Evolutionary conservation across 1,140 invertebrate species (phyloP).

Genomic region (Tribolium castaneum): DNA sequence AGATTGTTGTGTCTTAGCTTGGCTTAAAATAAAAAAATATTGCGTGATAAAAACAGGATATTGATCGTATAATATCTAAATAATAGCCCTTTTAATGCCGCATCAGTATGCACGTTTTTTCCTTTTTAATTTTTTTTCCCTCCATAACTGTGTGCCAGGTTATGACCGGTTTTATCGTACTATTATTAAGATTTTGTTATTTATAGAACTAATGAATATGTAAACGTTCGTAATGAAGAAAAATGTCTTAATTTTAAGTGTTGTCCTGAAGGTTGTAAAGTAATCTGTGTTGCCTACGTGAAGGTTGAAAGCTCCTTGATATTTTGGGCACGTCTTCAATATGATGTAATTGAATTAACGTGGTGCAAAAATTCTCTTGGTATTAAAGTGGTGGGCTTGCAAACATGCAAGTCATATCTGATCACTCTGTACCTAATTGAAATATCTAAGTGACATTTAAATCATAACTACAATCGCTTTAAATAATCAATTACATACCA

Average conservation of each 20-base stretch:
- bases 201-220: constrained; percentile 4
- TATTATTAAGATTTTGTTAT: neutral
- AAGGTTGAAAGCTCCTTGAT: neutral
- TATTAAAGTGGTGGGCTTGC: neutral
- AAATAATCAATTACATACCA: neutral
- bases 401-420: constrained; percentile 24
- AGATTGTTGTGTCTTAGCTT: neutral
- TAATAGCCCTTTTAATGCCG: neutral
- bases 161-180: neutral
- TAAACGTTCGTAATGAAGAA: neutral
- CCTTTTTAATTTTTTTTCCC: neutral
- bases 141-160: neutral
- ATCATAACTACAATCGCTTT: constrained; percentile 13
- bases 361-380: neutral
- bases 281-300: constrained; percentile 26
- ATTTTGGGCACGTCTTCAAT: neutral
- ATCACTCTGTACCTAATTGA: neutral
- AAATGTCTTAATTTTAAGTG: constrained; percentile 3
- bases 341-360: neutral
- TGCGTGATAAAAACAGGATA: neutral
- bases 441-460: constrained; percentile 14
- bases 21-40: neutral
- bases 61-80: neutral
- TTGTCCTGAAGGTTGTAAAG: neutral
- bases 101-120: neutral